Evolutionary conservation across 2,888 invertebrate species (phyloP), one percentile per base, ranked within the genome.

Genomic region (Dicyrtoma fusca): DNA sequence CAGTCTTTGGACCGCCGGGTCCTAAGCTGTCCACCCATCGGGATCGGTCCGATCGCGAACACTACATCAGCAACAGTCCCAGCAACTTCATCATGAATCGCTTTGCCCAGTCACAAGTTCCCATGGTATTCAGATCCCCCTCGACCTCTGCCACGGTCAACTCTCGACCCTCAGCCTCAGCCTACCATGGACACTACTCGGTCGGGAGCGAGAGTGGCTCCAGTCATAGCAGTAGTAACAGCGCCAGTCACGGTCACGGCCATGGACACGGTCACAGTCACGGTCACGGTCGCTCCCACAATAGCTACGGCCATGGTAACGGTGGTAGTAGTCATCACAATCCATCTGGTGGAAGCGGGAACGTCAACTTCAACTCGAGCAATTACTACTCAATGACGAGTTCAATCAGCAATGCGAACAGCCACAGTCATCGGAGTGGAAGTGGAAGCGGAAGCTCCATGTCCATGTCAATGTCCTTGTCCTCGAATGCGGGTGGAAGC

Each of bases 11-110:
- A 3, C 45, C 57, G 6, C n/a, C n/a, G n/a, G n/a, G n/a, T n/a
- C n/a, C n/a, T n/a, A n/a, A n/a, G n/a, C n/a, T n/a, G n/a, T n/a
- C n/a, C n/a, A n/a, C n/a, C 49, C 62, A 62, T 51, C 59, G 26
- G 14, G 71, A 68, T 23, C n/a, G n/a, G n/a, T n/a, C n/a, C n/a
- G n/a, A n/a, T n/a, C n/a, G n/a, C n/a, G n/a, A n/a, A n/a, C n/a
- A n/a, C n/a, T n/a, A n/a, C n/a, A 72, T 23, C 23, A 74, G n/a
- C 34, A 66, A 47, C 19, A 71, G 57, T 53, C 72, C 21, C 21
- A 66, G 47, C 19, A 71, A 63, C 44, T 74, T 76, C 47, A 71
- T 73, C 49, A 71, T 74, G 69, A 76, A 73, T 21, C 68, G 74
- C 13, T 76, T 74, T 51, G 45, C 74, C 8, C 75, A 75, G 34